Base-by-base conservation (phyloP, 2,113 vertebrate species). In the Cephalophus harveyi region DNA sequence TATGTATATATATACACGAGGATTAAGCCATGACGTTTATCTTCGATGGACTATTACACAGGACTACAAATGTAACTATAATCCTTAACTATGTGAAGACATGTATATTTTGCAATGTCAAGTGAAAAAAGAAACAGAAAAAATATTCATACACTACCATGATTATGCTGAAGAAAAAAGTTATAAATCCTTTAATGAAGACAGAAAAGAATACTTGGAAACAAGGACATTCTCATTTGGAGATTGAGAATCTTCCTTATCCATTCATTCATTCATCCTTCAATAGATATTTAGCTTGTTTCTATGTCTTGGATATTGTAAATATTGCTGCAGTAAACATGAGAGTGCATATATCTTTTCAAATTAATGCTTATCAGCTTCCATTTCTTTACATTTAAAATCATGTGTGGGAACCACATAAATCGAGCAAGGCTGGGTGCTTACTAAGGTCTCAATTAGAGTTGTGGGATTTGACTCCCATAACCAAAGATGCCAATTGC, bases 301-400 rank as follows among this genome's bases (percentile, higher is more conserved):
- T 36, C 81, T 25, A 27, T 84, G n/a, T 55, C n/a, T 84, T 55
- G n/a, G 81, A 23, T 27, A 16, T 40, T 55, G 23, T 55, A 55
- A 55, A 84, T 40, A 55, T n/a, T 3, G 13, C 52, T 36, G 21
- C 33, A 55, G 2, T 40, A n/a, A 55, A 84, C 21, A 15, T 55
- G 13, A 36, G 21, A n/a, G 21, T 55, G 52, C 50, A 83, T 25
- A 2, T 27, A 27, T 84, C 52, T 84, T 83, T 84, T 36, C 7
- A 13, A 55, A 55, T 25, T 40, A 40, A 55, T 36, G 33, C 8
- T 84, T 16, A 84, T 62, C 74, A 87, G 33, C 4, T 90, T 50
- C 79, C n/a, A 90, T 33, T 85, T 76, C 27, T 85, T 89, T 76
- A 40, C 78, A 40, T 60, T 21, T 33, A 84, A 89, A 85, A 85